Percentiles rank a stretch among this genome's conserved stretches.
phyloP scores from a whole-genome alignment of 2,888 invertebrate genomes.

The Ernsta delagoae region DNA sequence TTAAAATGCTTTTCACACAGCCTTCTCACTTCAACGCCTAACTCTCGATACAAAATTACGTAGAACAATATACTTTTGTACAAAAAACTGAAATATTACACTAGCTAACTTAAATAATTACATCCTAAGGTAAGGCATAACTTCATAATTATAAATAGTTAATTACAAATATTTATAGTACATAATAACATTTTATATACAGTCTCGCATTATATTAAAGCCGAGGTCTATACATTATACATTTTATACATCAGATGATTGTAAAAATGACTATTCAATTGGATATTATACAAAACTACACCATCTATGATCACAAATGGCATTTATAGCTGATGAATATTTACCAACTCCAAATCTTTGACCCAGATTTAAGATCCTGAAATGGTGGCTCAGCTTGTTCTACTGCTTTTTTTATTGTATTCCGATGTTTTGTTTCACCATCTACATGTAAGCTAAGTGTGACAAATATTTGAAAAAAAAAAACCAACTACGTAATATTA shows the following conservation, averaged over 20 bases:
- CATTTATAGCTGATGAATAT: background rate
- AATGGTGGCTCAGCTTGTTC: background rate
- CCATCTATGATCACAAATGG: too few relatives aligned
- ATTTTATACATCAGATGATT: conserved; percentile 38
- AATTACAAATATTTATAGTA: conserved; percentile 73
- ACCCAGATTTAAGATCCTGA: background rate
- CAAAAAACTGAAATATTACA: conserved; percentile 61
- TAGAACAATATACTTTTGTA: conserved; percentile 56
- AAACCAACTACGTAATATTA: too few relatives aligned
- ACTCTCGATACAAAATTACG: conserved; percentile 51
- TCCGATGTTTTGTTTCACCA: too few relatives aligned
- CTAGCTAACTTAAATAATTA: conserved; percentile 56
- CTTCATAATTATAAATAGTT: conserved; percentile 76
- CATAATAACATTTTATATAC: conserved; percentile 65
- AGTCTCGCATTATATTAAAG: conserved; percentile 80
- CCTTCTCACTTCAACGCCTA: conserved; percentile 57
- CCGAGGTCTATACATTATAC: conserved; percentile 68
- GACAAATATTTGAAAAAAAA: too few relatives aligned
- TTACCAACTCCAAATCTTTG: background rate
- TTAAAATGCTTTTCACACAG: conserved; percentile 80
- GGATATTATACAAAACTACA: conserved; percentile 23
- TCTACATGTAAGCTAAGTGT: too few relatives aligned
- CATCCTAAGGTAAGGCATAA: conserved; percentile 73
- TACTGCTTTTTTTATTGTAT: background rate
- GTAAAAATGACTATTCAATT: conserved; percentile 31